Evolutionary conservation across 2,113 vertebrate species (phyloP).

Genomic region (Geococcyx californianus): DNA sequence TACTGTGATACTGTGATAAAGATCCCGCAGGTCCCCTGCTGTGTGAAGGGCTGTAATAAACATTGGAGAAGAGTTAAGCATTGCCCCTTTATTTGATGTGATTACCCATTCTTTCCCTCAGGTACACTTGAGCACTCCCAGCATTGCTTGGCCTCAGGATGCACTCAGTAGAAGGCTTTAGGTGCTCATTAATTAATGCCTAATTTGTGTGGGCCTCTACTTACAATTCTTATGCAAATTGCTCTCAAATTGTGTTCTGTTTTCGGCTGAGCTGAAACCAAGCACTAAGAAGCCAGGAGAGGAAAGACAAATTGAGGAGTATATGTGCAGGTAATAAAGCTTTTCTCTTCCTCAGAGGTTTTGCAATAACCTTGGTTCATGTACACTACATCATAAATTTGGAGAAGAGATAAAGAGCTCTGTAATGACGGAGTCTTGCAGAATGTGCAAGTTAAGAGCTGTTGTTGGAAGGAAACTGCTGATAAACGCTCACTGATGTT

Average conservation of each 20-base stretch:
- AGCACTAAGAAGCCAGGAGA: neutral
- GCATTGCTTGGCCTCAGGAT: neutral
- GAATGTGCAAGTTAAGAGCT: neutral
- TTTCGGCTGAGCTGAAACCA: neutral
- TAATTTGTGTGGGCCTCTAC: conserved; percentile 32
- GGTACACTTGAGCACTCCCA: neutral
- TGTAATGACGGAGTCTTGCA: neutral
- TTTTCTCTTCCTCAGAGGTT: neutral
- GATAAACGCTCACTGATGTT: neutral
- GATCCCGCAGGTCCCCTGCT: neutral
- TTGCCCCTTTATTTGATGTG: neutral
- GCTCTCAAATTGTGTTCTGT: neutral
- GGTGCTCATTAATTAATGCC: conserved; percentile 35
- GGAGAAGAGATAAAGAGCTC: neutral
- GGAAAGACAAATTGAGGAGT: neutral
- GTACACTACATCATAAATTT: neutral
- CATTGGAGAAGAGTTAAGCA: neutral
- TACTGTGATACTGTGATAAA: too few relatives aligned
- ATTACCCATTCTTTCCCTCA: neutral
- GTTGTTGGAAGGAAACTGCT: neutral
- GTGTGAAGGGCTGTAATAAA: neutral
- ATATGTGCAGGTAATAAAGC: conserved; percentile 1
- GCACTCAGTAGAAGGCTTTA: neutral
- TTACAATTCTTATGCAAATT: conserved; percentile 35
- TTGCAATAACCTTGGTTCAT: neutral